A percentile compares a stretch with the other conserved stretches of the same genome.
Conservation (phyloP, 2,113 vertebrate species). For the Datnioides undecimradiatus region DNA sequence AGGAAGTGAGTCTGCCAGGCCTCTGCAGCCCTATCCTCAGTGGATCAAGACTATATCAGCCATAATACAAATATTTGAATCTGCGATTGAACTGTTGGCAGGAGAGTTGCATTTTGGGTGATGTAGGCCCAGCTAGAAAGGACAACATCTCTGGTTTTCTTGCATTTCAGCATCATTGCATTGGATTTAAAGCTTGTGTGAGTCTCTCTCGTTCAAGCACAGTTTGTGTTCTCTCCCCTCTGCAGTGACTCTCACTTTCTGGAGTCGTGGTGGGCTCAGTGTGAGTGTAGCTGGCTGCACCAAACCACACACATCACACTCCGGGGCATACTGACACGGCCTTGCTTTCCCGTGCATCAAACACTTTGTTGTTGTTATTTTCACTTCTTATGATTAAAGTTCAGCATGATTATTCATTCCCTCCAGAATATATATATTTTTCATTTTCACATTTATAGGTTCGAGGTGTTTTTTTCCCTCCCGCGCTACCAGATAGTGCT, state of each 20-base stretch:
- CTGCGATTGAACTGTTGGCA: not conserved
- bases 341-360: constrained; percentile 49
- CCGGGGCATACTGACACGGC: constrained; percentile 19
- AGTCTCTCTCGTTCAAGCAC: not conserved
- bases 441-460: constrained; percentile 25
- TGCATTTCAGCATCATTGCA: too few relatives aligned
- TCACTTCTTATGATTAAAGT: constrained; percentile 45
- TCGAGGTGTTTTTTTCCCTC: not conserved
- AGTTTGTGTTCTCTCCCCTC: constrained; percentile 2
- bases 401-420: constrained; percentile 40
- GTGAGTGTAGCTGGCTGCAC: constrained; percentile 5
- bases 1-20: not conserved
- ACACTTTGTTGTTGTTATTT: constrained; percentile 54
- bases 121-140: not conserved
- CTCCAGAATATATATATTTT: constrained; percentile 28
- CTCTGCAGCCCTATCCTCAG: not conserved
- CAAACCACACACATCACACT: constrained; percentile 30
- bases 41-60: not conserved
- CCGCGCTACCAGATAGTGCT: constrained; percentile 34
- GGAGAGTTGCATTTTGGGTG: not conserved
- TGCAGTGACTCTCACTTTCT: not conserved
- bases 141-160: not conserved
- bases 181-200: too few relatives aligned
- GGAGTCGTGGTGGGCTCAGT: not conserved
- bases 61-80: not conserved